Evolutionary conservation across 2,797 vertebrate genomes (phyloP).

Genomic region (Mus caroli): DNA sequence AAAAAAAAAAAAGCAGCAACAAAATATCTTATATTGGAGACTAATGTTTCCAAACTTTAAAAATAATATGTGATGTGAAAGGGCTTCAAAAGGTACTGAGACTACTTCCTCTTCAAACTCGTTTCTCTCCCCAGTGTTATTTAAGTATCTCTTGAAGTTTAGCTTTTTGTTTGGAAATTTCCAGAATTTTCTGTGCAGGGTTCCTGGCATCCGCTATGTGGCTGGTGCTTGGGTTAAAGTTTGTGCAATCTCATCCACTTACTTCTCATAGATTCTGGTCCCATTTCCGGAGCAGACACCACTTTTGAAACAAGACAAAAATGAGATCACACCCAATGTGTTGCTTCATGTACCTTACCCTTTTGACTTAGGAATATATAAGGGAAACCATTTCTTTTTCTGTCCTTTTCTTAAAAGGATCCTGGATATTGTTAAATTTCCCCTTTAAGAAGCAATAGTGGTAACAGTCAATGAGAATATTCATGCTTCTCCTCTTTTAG

Average conservation of each 20-base stretch:
- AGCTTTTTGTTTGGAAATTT: neutral
- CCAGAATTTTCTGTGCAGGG: neutral
- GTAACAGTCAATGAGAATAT: neutral
- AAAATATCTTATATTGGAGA: conserved; percentile 16
- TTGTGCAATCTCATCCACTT: neutral
- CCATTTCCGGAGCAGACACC: neutral
- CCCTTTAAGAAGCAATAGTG: neutral
- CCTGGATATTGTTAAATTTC: neutral
- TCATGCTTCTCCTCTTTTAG: neutral
- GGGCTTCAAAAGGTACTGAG: neutral
- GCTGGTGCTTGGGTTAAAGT: neutral
- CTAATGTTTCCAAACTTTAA: neutral
- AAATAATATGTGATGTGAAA: neutral
- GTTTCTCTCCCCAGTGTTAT: neutral
- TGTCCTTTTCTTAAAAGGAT: neutral
- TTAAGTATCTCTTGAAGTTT: neutral
- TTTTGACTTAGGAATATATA: conserved; percentile 8
- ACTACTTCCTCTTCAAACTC: neutral
- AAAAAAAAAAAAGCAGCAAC: neutral
- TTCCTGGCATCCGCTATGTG: neutral
- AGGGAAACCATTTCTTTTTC: neutral
- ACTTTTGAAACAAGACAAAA: conserved; percentile 36
- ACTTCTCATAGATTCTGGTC: neutral
- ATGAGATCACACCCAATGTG: neutral
- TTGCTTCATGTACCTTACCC: neutral